Evolutionary conservation across 2,797 vertebrate genomes (phyloP).

Genomic region (Acomys russatus): DNA sequence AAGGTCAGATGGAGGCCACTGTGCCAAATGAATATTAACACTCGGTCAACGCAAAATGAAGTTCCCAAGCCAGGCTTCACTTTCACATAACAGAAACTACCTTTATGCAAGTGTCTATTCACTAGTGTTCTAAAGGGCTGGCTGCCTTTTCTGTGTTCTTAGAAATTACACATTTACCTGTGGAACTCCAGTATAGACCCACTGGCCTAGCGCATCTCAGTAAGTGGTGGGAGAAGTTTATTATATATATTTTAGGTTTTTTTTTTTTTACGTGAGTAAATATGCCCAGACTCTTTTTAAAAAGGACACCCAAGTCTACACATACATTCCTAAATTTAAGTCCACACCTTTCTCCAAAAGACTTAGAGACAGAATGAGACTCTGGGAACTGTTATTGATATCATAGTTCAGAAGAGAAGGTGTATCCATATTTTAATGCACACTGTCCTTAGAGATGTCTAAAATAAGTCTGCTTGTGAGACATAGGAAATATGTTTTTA

Average conservation of each 20-base stretch:
- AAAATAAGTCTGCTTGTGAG: slow-evolving; percentile 11
- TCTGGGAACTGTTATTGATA: neutral
- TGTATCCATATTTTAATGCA: neutral
- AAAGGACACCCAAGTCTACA: neutral
- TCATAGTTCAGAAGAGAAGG: neutral
- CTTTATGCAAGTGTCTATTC: neutral
- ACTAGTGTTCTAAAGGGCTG: neutral
- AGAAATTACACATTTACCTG: slow-evolving; percentile 20
- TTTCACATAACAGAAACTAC: neutral
- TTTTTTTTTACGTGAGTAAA: neutral
- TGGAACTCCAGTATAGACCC: neutral
- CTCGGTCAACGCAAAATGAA: neutral
- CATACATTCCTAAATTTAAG: neutral
- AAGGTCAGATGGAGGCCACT: slow-evolving; percentile 27
- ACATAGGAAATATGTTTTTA: slow-evolving; percentile 12
- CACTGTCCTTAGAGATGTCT: slow-evolving; percentile 7
- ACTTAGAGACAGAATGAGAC: neutral
- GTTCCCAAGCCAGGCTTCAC: neutral
- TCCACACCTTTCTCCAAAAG: neutral
- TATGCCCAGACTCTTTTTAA: neutral
- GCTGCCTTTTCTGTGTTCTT: neutral
- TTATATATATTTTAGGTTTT: neutral
- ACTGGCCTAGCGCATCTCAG: neutral
- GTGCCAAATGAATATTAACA: neutral
- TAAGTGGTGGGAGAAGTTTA: neutral